These are phyloP conservation scores for Tetranychus piercei DNA, from an alignment of 2,888 invertebrate genomes.

Conservation along the genomic window DNA sequence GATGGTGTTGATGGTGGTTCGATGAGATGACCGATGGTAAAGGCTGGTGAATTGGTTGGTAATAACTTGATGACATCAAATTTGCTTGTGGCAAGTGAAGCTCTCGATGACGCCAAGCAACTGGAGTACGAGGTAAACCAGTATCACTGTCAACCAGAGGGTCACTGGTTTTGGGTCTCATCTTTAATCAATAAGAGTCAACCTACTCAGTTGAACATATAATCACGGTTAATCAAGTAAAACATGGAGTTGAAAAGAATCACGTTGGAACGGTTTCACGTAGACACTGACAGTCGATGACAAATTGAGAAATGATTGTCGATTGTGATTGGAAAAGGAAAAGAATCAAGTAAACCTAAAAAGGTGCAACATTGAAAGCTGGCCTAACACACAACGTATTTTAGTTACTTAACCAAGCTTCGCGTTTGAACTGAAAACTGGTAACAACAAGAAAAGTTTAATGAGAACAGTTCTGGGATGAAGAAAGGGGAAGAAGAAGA, in stretches of 20 bases:
- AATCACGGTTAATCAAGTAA: too few species aligned
- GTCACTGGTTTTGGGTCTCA: not conserved
- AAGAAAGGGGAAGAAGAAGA: not conserved
- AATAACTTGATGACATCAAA: not conserved
- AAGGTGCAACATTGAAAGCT: too few species aligned
- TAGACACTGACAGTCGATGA: not conserved
- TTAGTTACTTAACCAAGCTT: not conserved
- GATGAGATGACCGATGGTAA: conserved; percentile 9
- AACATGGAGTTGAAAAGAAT: too few species aligned
- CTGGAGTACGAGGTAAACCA: conserved; percentile 21
- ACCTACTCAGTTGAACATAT: too few species aligned
- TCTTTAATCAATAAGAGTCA: not conserved
- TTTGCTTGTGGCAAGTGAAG: conserved; percentile 16
- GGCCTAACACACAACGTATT: not conserved
- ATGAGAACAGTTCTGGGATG: conserved; percentile 2
- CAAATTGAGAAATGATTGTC: too few species aligned
- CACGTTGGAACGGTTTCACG: conserved; percentile 1
- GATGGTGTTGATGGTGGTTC: not conserved
- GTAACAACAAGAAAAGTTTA: not conserved
- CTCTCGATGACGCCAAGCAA: conserved; percentile 25
- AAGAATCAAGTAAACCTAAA: too few species aligned
- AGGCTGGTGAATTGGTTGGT: conserved; percentile 3
- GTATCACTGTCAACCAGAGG: not conserved
- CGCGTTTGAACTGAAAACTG: not conserved
- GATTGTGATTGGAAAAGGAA: not conserved